Evolutionary conservation across 1,140 invertebrate genomes (phyloP).

Genomic region (Meloidogyne chitwoodi): DNA sequence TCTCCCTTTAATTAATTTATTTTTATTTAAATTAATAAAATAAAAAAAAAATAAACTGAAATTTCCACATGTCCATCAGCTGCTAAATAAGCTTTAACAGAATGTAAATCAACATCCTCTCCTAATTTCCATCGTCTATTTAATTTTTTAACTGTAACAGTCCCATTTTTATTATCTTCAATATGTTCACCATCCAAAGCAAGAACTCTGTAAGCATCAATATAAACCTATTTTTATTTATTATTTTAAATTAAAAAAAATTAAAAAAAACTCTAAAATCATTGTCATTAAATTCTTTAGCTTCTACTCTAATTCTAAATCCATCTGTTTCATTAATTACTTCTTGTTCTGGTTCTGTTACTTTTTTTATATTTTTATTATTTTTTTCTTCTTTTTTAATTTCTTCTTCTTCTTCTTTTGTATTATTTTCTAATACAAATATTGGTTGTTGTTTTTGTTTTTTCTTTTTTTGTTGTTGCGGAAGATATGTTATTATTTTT

Average conservation of each 20-base stretch:
- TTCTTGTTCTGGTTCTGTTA: neutral
- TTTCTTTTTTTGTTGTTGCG: neutral
- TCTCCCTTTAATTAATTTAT: neutral
- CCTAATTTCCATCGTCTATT: slow-evolving; percentile 12
- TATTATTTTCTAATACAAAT: neutral
- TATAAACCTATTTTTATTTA: neutral
- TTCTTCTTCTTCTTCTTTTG: neutral
- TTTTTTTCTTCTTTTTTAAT: neutral
- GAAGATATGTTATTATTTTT: neutral
- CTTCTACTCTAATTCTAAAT: slow-evolving; percentile 8
- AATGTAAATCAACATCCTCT: slow-evolving; percentile 2
- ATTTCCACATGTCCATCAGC: slow-evolving; percentile 9
- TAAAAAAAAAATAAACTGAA: neutral
- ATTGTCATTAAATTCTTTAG: neutral
- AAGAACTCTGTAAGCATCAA: neutral
- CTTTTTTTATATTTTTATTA: neutral
- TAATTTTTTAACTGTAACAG: neutral
- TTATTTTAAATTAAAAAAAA: neutral
- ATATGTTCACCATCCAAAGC: slow-evolving; percentile 5
- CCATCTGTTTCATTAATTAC: neutral
- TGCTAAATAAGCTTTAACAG: neutral
- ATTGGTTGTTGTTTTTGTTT: neutral
- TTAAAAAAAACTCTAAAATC: neutral
- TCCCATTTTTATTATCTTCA: slow-evolving; percentile 6
- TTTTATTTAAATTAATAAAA: neutral